Percentiles rank a stretch among this genome's conserved stretches.
phyloP scores from a whole-genome alignment of 2,888 invertebrate genomes.

The Ichneumon xanthorius region DNA sequence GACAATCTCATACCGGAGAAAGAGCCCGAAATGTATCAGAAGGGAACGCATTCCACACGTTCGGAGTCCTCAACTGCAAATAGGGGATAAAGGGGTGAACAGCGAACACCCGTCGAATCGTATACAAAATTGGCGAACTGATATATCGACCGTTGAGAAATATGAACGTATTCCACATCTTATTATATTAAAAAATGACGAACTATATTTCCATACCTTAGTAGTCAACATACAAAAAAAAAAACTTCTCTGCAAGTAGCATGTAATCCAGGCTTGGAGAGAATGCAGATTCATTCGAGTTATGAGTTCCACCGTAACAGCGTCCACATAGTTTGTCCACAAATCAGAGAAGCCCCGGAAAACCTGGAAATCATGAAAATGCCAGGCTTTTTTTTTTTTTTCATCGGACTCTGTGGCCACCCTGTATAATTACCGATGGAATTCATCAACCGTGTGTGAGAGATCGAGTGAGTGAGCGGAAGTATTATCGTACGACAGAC shows the following conservation, averaged over 20 bases:
- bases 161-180: too few relatives aligned
- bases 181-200: too few relatives aligned
- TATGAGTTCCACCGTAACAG: background rate
- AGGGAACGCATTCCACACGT: background rate
- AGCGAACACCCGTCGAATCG: conserved; percentile 3
- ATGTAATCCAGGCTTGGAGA: background rate
- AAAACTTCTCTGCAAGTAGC: background rate
- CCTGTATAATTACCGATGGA: conserved; percentile 29
- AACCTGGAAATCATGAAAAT: too few relatives aligned
- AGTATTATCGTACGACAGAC: conserved; percentile 48
- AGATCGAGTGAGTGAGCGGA: conserved; percentile 39
- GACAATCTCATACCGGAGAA: background rate
- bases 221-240: background rate
- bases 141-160: background rate
- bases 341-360: too few relatives aligned
- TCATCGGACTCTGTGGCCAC: background rate
- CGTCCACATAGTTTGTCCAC: too few relatives aligned
- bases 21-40: background rate
- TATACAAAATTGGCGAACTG: background rate
- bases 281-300: background rate
- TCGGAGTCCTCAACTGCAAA: conserved; percentile 24
- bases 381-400: background rate
- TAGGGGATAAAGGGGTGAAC: conserved; percentile 7
- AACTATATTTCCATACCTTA: too few relatives aligned
- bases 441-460: conserved; percentile 5